phyloP scores from a whole-genome alignment of 2,113 vertebrate genomes.

The Channa argus region DNA sequence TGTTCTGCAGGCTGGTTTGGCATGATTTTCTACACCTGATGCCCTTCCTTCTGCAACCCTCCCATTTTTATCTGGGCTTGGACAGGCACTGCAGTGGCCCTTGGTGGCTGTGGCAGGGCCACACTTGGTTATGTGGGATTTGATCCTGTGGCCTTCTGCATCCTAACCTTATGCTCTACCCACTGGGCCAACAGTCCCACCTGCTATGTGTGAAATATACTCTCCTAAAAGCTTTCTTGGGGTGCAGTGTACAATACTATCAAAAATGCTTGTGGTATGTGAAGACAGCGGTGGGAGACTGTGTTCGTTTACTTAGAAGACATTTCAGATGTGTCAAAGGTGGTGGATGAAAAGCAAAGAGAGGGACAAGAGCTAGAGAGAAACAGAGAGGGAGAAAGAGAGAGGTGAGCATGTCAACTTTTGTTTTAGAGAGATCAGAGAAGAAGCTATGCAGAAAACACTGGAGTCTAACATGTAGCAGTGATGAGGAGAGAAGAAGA shows the following conservation, averaged over 20 bases:
- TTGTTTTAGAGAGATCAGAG: background rate
- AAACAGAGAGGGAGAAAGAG: background rate
- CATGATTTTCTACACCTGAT: no score
- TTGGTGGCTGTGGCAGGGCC: no score
- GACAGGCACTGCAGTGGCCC: no score
- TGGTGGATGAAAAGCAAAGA: conserved; percentile 15
- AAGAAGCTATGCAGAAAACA: conserved; percentile 25
- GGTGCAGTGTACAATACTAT: background rate
- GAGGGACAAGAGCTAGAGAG: conserved; percentile 20
- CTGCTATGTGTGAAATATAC: no score
- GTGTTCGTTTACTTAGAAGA: conserved; percentile 3
- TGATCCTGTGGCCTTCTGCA: no score
- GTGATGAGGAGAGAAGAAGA: background rate
- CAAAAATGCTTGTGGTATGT: background rate
- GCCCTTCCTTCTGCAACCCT: no score
- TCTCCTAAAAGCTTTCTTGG: background rate
- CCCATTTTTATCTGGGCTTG: no score
- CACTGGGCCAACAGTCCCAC: no score
- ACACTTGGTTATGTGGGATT: no score
- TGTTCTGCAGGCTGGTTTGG: no score
- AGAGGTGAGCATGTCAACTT: background rate
- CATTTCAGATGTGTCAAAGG: background rate
- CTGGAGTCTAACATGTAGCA: conserved; percentile 18
- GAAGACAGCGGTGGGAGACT: background rate
- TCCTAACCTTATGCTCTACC: background rate